Evolutionary conservation across 1,140 invertebrate species (phyloP).

Genomic region (Atta colombica): DNA sequence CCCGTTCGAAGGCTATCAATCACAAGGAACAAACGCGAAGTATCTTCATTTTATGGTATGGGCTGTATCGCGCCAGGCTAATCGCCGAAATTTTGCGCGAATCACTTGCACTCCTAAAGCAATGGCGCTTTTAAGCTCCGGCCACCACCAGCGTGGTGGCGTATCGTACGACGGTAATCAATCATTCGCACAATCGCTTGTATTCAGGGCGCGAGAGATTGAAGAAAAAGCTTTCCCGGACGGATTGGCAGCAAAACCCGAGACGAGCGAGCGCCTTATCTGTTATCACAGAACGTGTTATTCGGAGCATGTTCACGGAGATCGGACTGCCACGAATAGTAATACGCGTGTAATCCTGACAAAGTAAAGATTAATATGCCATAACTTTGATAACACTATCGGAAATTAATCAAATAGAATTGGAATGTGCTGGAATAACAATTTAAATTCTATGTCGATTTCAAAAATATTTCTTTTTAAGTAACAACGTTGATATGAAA

Average conservation of each 20-base stretch:
- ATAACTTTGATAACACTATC: slow-evolving; percentile 19
- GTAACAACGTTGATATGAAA: background rate
- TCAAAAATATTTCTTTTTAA: background rate
- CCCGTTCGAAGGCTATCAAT: slow-evolving; percentile 53
- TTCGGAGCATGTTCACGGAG: slow-evolving; percentile 38
- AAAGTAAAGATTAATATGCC: slow-evolving; percentile 43
- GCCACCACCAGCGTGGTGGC: background rate
- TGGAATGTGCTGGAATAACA: background rate
- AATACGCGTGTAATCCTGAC: slow-evolving; percentile 45
- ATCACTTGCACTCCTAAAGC: slow-evolving; percentile 48
- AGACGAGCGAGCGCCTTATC: slow-evolving; percentile 53
- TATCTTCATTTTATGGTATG: slow-evolving; percentile 53
- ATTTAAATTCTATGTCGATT: background rate
- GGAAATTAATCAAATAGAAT: slow-evolving; percentile 33
- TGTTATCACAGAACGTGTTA: slow-evolving; percentile 21
- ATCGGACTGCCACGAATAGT: slow-evolving; percentile 42
- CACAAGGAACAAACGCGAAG: slow-evolving; percentile 58
- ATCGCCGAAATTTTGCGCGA: slow-evolving; percentile 57
- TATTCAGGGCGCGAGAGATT: slow-evolving; percentile 48
- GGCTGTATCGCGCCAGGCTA: slow-evolving; percentile 25
- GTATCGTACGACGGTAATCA: slow-evolving; percentile 48
- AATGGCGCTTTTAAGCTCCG: slow-evolving; percentile 43
- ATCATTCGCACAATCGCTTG: slow-evolving; percentile 43
- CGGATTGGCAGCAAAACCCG: slow-evolving; percentile 48
- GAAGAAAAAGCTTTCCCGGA: slow-evolving; percentile 39